phyloP scores from a whole-genome alignment of 1,140 invertebrate species.

The Drosophila orosa region DNA sequence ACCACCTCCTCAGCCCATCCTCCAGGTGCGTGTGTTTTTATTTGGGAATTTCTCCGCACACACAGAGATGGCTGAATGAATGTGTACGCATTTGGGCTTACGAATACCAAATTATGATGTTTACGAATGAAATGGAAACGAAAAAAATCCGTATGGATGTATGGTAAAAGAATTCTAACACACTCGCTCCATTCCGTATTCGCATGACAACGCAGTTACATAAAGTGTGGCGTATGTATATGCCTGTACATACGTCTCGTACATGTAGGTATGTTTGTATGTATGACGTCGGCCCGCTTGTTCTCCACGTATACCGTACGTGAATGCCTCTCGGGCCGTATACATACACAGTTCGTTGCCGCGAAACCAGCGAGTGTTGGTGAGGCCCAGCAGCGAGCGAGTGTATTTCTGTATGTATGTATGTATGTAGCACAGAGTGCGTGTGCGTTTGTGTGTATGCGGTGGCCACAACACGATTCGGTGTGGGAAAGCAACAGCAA shows the following conservation, averaged over 20 bases:
- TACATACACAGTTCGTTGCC: constrained; percentile 69
- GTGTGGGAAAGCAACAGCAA: constrained; percentile 79
- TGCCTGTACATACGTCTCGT: constrained; percentile 53
- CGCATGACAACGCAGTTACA: constrained; percentile 80
- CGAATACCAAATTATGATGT: constrained; percentile 83
- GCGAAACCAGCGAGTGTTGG: constrained; percentile 72
- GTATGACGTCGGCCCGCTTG: constrained; percentile 52
- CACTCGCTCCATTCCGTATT: constrained; percentile 69
- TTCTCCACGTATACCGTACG: constrained; percentile 66
- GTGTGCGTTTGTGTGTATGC: constrained; percentile 60
- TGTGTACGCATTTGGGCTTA: constrained; percentile 71
- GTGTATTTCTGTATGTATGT: constrained; percentile 46
- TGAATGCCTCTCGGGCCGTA: constrained; percentile 51
- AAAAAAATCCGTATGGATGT: constrained; percentile 75
- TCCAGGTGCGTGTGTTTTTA: constrained; percentile 53
- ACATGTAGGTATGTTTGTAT: constrained; percentile 69
- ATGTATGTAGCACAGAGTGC: constrained; percentile 34
- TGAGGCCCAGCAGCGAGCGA: constrained; percentile 47
- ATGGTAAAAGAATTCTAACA: constrained; percentile 80
- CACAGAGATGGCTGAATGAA: constrained; percentile 18
- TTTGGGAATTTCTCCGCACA: constrained; percentile 47
- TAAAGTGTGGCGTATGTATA: constrained; percentile 67
- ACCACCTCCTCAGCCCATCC: background rate
- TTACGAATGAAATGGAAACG: constrained; percentile 83
- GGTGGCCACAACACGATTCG: constrained; percentile 75